Evolutionary conservation across 2,888 invertebrate species (phyloP).

Genomic region (Polydrusus cervinus): DNA sequence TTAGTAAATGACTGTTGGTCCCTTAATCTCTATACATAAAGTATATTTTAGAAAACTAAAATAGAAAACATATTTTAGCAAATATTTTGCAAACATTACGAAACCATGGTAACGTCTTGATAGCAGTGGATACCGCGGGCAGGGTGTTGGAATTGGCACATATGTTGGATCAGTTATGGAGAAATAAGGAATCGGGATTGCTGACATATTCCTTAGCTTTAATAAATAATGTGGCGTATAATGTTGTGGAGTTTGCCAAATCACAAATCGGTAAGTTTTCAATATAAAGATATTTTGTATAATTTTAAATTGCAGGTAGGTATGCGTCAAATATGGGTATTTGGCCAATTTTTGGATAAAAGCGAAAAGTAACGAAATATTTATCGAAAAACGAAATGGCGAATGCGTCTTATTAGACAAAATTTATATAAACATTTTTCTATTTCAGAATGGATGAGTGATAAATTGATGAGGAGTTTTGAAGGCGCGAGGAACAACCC

Average conservation of each 20-base stretch:
- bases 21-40: too few relatives aligned
- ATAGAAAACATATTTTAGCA: conserved; percentile 74
- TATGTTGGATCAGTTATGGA: conserved; percentile 95
- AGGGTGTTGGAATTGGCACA: conserved; percentile 96
- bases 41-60: too few relatives aligned
- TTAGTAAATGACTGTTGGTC: too few relatives aligned
- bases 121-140: conserved; percentile 97
- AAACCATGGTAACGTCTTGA: conserved; percentile 95
- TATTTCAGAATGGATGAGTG: conserved; percentile 96
- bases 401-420: too few relatives aligned
- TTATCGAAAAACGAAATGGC: too few relatives aligned
- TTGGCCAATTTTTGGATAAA: too few relatives aligned
- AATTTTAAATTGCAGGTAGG: too few relatives aligned
- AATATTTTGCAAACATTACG: conserved; percentile 95
- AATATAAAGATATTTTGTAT: too few relatives aligned
- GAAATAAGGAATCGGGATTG: conserved; percentile 95
- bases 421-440: not conserved
- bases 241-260: conserved; percentile 99
- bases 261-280: conserved; percentile 81
- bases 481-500: conserved; percentile 94
- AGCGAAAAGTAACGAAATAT: too few relatives aligned
- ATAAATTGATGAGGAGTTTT: conserved; percentile 94
- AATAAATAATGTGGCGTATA: conserved; percentile 97
- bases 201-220: conserved; percentile 95
- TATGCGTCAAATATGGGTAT: too few relatives aligned